Percentiles rank a stretch among this genome's conserved stretches.
phyloP scores from a whole-genome alignment of 2,113 vertebrate species.

The Paramormyrops kingsleyae region DNA sequence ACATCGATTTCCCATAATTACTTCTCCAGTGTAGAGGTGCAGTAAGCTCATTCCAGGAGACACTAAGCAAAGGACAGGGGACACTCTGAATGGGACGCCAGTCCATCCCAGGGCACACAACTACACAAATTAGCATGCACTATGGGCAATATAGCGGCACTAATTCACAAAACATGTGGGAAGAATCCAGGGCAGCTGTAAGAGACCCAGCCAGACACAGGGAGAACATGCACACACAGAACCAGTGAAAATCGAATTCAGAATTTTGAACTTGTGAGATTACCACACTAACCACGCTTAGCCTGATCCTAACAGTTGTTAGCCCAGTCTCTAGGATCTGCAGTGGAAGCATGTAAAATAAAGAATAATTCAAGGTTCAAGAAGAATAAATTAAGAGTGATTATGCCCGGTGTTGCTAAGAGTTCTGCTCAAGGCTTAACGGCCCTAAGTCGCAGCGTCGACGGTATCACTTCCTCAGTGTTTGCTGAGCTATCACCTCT shows the following conservation, averaged over 20 bases:
- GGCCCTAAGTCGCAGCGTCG: background rate
- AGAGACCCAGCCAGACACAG: background rate
- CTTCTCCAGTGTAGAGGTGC: background rate
- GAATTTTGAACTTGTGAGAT: background rate
- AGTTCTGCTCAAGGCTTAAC: background rate
- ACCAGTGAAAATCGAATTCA: background rate
- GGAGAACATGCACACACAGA: background rate
- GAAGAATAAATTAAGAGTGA: background rate
- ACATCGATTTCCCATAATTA: background rate
- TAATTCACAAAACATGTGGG: background rate
- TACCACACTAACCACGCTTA: background rate
- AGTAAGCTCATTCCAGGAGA: background rate
- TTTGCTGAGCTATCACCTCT: background rate
- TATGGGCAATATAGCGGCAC: background rate
- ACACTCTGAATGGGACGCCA: background rate
- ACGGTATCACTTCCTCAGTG: background rate
- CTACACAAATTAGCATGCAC: background rate
- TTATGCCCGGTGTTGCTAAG: background rate
- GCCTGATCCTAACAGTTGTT: background rate
- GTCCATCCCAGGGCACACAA: background rate
- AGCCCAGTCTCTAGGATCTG: background rate
- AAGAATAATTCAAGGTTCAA: background rate
- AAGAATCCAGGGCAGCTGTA: background rate
- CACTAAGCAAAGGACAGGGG: background rate
- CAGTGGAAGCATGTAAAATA: background rate